phyloP scores from a whole-genome alignment of 2,888 invertebrate genomes.

The Amphipoea oculea region DNA sequence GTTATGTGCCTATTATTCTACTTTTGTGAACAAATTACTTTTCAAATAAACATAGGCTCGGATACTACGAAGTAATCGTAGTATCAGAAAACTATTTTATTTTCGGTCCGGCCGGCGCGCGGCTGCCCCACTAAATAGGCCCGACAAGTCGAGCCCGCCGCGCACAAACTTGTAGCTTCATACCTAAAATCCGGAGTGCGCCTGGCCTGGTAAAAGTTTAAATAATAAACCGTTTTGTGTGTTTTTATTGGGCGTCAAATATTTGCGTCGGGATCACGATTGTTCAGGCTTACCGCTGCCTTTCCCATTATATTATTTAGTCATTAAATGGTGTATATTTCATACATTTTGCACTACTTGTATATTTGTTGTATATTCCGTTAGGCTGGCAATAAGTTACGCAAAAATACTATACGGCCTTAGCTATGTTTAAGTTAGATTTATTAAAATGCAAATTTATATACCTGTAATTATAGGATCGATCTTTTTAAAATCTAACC shows the following conservation, averaged over 20 bases:
- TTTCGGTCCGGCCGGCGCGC: too few species aligned
- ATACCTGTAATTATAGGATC: slow-evolving; percentile 37
- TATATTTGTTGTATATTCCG: slow-evolving; percentile 38
- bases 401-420: slow-evolving; percentile 25
- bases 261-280: slow-evolving; percentile 11
- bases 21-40: too few species aligned
- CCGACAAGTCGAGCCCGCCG: too few species aligned
- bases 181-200: too few species aligned
- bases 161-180: too few species aligned
- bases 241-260: not conserved
- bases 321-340: slow-evolving; percentile 51
- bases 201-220: not conserved
- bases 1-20: too few species aligned
- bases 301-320: slow-evolving; percentile 50
- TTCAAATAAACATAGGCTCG: too few species aligned
- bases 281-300: slow-evolving; percentile 28
- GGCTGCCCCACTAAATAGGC: too few species aligned
- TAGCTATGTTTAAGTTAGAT: slow-evolving; percentile 38
- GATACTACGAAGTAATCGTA: too few species aligned
- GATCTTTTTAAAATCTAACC: slow-evolving; percentile 68
- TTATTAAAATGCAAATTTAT: slow-evolving; percentile 42
- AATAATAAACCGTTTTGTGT: not conserved
- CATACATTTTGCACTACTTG: slow-evolving; percentile 22
- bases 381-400: slow-evolving; percentile 21
- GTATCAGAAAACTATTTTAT: too few species aligned